A percentile compares a stretch with the other conserved stretches of the same genome.
Evolutionary conservation across 2,888 invertebrate species (phyloP).

Genomic region (Lasioglossum villosulum): DNA sequence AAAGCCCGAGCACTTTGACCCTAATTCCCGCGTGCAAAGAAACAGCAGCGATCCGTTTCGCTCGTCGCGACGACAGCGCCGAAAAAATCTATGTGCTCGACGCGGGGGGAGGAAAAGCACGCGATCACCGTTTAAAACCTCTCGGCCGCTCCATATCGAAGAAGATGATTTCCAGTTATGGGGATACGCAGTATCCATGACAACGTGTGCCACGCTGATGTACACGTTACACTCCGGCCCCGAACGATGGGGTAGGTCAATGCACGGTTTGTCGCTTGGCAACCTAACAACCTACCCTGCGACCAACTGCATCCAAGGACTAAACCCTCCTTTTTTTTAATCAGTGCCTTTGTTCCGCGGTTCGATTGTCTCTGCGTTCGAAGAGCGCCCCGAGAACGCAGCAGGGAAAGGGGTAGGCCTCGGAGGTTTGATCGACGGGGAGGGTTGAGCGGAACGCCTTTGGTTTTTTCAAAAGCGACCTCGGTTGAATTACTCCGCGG

Average conservation of each 20-base stretch:
- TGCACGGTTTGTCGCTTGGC: conserved; percentile 79
- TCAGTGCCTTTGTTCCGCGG: conserved; percentile 71
- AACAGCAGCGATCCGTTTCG: not conserved
- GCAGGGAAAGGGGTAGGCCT: conserved; percentile 16
- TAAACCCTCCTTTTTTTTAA: conserved; percentile 69
- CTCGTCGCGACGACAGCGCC: not conserved
- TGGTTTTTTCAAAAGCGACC: conserved; percentile 13
- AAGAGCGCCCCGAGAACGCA: conserved; percentile 54
- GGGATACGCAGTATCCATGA: conserved; percentile 72
- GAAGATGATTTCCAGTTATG: conserved; percentile 68
- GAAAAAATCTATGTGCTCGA: not conserved
- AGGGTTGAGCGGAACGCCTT: conserved; percentile 32
- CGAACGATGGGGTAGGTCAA: conserved; percentile 77
- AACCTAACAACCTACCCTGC: conserved; percentile 77
- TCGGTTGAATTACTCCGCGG: conserved; percentile 4
- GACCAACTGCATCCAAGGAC: conserved; percentile 69
- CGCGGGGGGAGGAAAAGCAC: not conserved
- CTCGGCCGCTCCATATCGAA: conserved; percentile 43
- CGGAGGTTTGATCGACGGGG: conserved; percentile 56
- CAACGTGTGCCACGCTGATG: conserved; percentile 64
- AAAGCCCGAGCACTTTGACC: not conserved
- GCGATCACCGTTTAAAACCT: conserved; percentile 36
- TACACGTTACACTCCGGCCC: conserved; percentile 53
- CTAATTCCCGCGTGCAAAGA: not conserved
- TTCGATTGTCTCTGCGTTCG: conserved; percentile 71